phyloP scores from a whole-genome alignment of 2,888 invertebrate species.

The Schizotus pectinicornis region DNA sequence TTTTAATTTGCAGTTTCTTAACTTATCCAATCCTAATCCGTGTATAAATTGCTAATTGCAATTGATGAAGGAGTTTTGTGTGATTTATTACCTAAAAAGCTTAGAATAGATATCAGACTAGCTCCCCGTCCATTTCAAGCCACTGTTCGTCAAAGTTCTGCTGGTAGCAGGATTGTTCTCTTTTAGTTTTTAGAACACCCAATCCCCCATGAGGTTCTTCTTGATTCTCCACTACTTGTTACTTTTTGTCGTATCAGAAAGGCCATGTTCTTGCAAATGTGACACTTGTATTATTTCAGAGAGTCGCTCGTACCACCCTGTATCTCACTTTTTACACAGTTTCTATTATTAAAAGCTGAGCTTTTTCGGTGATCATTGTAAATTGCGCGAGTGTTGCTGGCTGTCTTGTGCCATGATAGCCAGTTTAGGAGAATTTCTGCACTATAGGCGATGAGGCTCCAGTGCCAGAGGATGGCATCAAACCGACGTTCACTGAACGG shows the following conservation, averaged over 20 bases:
- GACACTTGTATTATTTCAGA: conserved; percentile 49
- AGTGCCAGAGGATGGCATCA: conserved; percentile 90
- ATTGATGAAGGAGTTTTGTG: conserved; percentile 52
- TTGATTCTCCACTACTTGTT: conserved; percentile 43
- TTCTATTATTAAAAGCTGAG: conserved; percentile 59
- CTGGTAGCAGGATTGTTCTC: conserved; percentile 42
- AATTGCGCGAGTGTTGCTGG: conserved; percentile 59
- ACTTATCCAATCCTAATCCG: conserved; percentile 56
- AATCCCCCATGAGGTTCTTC: conserved; percentile 40
- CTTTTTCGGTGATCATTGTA: conserved; percentile 58
- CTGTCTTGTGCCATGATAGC: conserved; percentile 55
- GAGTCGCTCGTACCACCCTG: conserved; percentile 42
- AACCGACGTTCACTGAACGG: conserved; percentile 97
- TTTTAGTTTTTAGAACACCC: conserved; percentile 45
- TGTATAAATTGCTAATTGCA: conserved; percentile 48
- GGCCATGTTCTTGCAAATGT: conserved; percentile 60
- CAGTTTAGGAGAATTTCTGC: conserved; percentile 58
- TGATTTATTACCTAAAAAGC: conserved; percentile 50
- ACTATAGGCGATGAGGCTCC: conserved; percentile 91
- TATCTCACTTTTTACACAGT: conserved; percentile 51
- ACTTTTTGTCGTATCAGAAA: conserved; percentile 43
- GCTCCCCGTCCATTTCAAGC: conserved; percentile 26
- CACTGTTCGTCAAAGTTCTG: conserved; percentile 22
- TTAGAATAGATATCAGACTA: conserved; percentile 49
- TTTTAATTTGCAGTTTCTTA: conserved; percentile 59